Conservation (phyloP, 1,140 invertebrate species). For the Heliconius congener region DNA sequence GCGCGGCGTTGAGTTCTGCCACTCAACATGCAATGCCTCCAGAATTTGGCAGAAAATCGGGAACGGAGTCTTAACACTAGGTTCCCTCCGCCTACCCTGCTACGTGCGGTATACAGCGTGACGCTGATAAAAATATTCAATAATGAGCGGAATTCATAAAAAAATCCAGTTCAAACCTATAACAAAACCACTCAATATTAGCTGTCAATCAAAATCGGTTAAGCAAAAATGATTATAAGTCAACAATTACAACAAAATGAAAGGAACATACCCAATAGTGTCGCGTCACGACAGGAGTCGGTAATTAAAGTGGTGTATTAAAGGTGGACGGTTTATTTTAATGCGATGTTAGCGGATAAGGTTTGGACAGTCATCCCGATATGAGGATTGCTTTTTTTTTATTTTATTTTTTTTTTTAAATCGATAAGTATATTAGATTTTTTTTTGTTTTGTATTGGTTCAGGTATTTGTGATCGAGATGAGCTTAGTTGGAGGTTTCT, state of each 20-base stretch:
- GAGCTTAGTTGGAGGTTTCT: not conserved
- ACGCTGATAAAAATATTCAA: too few species aligned
- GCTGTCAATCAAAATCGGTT: not conserved
- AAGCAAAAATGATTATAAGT: not conserved
- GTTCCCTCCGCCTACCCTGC: too few species aligned
- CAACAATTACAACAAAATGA: slow-evolving; percentile 1
- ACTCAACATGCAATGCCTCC: too few species aligned
- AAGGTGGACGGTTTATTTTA: not conserved
- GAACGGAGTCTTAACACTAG: too few species aligned
- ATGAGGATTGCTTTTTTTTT: not conserved
- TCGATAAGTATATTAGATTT: not conserved
- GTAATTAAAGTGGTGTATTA: not conserved
- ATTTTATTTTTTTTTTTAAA: not conserved
- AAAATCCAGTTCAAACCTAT: not conserved
- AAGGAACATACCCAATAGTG: not conserved
- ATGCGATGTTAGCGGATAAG: not conserved
- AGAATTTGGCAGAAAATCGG: too few species aligned
- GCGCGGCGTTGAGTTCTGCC: too few species aligned
- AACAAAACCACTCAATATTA: not conserved
- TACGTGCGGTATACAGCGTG: too few species aligned
- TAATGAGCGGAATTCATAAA: not conserved
- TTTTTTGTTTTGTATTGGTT: not conserved
- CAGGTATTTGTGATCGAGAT: not conserved
- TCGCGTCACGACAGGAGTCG: not conserved
- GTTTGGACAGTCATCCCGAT: not conserved